Conservation (phyloP, 2,113 vertebrate genomes). For the Gymnogyps californianus region DNA sequence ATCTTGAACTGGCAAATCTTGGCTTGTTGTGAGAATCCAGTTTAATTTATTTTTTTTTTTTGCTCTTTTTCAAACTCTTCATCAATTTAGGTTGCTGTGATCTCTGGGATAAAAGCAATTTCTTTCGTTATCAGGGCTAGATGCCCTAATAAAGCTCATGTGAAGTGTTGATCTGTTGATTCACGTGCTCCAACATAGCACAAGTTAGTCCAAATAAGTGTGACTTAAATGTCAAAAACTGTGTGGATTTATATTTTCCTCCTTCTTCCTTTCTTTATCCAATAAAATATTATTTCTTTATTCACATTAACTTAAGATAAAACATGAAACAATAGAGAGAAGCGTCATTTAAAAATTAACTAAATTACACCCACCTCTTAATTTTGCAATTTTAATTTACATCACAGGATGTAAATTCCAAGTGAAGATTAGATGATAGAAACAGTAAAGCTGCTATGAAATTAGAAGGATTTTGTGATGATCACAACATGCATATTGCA, state of each 20-base stretch:
- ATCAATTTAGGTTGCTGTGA: not conserved
- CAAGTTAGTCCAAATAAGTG: not conserved
- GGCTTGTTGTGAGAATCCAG: not conserved
- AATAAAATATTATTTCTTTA: not conserved
- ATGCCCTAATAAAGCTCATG: not conserved
- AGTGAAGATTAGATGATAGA: not conserved
- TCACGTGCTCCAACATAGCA: not conserved
- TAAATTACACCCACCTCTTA: not conserved
- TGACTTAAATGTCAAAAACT: not conserved
- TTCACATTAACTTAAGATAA: not conserved
- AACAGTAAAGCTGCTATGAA: not conserved
- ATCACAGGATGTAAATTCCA: not conserved
- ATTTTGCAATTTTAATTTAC: not conserved
- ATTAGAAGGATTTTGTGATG: not conserved
- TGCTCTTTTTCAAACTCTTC: not conserved
- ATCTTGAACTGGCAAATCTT: not conserved
- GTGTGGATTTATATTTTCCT: not conserved
- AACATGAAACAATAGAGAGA: not conserved
- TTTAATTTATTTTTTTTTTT: not conserved
- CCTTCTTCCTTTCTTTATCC: not conserved
- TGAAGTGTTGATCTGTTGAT: not conserved
- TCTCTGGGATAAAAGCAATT: not conserved
- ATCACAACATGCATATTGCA: not conserved
- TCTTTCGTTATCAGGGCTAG: not conserved
- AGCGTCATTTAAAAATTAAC: not conserved